phyloP scores from a whole-genome alignment of 2,888 invertebrate genomes.

The Acrobasis consociella region DNA sequence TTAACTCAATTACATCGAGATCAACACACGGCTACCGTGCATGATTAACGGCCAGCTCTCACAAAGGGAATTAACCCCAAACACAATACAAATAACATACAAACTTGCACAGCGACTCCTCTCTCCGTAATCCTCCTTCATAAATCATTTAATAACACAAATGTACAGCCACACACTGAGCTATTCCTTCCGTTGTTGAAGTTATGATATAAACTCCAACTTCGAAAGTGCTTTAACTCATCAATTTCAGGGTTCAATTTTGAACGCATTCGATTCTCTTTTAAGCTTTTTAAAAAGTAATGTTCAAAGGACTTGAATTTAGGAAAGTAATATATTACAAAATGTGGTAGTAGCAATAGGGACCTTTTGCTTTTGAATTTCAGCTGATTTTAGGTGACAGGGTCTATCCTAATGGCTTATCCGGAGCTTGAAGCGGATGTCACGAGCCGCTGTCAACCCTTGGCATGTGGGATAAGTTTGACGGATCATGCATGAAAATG shows the following conservation, averaged over 20 bases:
- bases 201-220: slow-evolving; percentile 43
- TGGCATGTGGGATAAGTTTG: slow-evolving; percentile 75
- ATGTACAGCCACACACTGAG: slow-evolving; percentile 80
- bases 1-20: slow-evolving; percentile 81
- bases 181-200: slow-evolving; percentile 74
- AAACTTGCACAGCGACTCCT: slow-evolving; percentile 52
- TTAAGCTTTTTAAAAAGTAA: slow-evolving; percentile 55
- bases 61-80: slow-evolving; percentile 54
- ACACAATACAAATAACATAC: slow-evolving; percentile 47
- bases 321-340: slow-evolving; percentile 55
- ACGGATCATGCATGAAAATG: slow-evolving; percentile 71
- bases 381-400: slow-evolving; percentile 43
- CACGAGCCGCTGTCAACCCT: slow-evolving; percentile 77
- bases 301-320: slow-evolving; percentile 41
- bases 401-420: slow-evolving; percentile 58
- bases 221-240: slow-evolving; percentile 42
- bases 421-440: slow-evolving; percentile 67
- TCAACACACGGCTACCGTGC: slow-evolving; percentile 79
- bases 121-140: slow-evolving; percentile 72
- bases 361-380: slow-evolving; percentile 39
- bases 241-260: slow-evolving; percentile 34
- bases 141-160: slow-evolving; percentile 83
- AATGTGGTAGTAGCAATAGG: slow-evolving; percentile 41
- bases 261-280: slow-evolving; percentile 30
- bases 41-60: slow-evolving; percentile 61